These are phyloP conservation scores for Eremophila alpestris DNA, from an alignment of 2,797 vertebrate genomes.

Conservation along the genomic window DNA sequence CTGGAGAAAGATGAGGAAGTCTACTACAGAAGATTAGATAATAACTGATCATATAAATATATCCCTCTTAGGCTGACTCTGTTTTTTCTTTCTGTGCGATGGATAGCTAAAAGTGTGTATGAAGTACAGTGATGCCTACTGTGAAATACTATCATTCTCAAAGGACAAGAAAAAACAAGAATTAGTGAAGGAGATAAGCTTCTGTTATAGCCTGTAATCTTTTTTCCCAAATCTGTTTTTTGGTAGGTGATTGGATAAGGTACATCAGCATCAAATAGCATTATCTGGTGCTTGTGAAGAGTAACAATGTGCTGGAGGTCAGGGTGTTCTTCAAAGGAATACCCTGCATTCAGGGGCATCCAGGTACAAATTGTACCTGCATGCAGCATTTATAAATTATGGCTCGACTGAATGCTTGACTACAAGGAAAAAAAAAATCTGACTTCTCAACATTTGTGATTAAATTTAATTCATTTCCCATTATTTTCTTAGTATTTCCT, in stretches of 20 bases:
- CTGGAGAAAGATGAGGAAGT: background rate
- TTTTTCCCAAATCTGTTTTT: background rate
- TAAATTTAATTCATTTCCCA: background rate
- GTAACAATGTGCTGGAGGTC: background rate
- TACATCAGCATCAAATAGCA: background rate
- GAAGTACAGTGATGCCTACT: background rate
- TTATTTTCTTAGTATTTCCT: background rate
- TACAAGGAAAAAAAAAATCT: background rate
- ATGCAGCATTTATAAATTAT: background rate
- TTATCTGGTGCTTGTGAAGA: background rate
- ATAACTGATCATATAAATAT: background rate
- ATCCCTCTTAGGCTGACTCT: background rate
- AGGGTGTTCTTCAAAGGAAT: background rate
- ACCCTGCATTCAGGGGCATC: rapidly evolving
- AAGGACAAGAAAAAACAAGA: background rate
- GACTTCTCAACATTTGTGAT: background rate
- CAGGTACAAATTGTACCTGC: background rate
- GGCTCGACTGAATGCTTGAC: background rate
- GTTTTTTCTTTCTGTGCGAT: background rate
- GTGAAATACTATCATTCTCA: background rate
- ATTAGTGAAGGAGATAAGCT: background rate
- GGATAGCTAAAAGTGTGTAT: background rate
- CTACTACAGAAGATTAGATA: background rate
- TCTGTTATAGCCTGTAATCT: background rate
- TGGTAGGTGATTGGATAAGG: background rate